Evolutionary conservation across 2,797 vertebrate genomes (phyloP).

Genomic region (Nannoperca obscura): DNA sequence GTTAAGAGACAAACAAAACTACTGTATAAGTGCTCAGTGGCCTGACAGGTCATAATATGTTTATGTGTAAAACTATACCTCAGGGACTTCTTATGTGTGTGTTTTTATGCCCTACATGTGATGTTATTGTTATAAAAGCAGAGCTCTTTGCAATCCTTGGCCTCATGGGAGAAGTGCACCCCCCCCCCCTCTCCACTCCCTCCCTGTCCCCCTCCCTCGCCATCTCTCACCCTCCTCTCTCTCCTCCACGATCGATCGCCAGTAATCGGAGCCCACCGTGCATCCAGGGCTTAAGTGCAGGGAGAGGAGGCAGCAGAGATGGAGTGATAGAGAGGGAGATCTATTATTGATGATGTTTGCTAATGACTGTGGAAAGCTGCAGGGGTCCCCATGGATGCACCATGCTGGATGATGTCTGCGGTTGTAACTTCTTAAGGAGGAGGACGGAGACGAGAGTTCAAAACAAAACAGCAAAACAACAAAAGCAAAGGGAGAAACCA

Average conservation of each 20-base stretch:
- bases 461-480: constrained; percentile 69
- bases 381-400: constrained; percentile 66
- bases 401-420: constrained; percentile 69
- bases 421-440: constrained; percentile 59
- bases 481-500: constrained; percentile 33
- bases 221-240: constrained; percentile 47
- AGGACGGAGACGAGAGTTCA: constrained; percentile 18
- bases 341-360: constrained; percentile 88
- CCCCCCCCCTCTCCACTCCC: background rate
- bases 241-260: constrained; percentile 78
- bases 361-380: constrained; percentile 85
- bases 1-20: constrained; percentile 9
- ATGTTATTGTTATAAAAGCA: constrained; percentile 70
- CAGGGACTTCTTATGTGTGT: constrained; percentile 29
- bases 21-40: background rate
- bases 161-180: constrained; percentile 43
- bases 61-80: constrained; percentile 29
- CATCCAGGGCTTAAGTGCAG: constrained; percentile 82
- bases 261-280: constrained; percentile 82
- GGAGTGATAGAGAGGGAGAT: constrained; percentile 81
- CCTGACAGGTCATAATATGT: background rate
- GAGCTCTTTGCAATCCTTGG: constrained; percentile 32
- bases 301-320: constrained; percentile 72
- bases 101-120: constrained; percentile 52
- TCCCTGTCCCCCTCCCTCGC: constrained; percentile 23